Conservation (phyloP, 2,888 invertebrate species). For the Trichopria drosophilae region DNA sequence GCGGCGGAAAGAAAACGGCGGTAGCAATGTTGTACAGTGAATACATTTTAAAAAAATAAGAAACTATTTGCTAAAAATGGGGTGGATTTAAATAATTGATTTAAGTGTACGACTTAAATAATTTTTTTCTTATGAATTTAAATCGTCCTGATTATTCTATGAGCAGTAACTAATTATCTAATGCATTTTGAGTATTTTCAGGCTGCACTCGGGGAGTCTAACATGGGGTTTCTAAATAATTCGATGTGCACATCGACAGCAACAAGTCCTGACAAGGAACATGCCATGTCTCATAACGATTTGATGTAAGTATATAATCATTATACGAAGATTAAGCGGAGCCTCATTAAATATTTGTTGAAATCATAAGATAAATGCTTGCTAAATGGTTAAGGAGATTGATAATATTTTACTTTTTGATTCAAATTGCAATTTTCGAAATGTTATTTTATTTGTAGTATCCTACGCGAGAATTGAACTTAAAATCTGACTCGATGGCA, state of each 20-base stretch:
- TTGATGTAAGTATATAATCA: conserved; percentile 49
- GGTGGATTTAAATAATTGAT: not conserved
- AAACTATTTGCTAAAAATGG: not conserved
- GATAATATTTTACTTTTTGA: not conserved
- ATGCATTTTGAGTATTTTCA: conserved; percentile 59
- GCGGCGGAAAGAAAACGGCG: too few relatives aligned
- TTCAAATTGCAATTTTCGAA: too few relatives aligned
- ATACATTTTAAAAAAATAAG: too few relatives aligned
- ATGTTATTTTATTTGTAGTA: too few relatives aligned
- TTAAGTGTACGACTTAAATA: conserved; percentile 6
- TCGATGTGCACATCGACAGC: conserved; percentile 59
- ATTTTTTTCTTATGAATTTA: not conserved
- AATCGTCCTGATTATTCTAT: too few relatives aligned
- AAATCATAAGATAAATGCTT: conserved; percentile 1
- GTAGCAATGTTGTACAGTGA: too few relatives aligned
- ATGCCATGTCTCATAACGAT: conserved; percentile 53
- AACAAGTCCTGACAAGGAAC: conserved; percentile 59
- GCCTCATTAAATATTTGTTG: not conserved
- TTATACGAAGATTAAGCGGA: not conserved
- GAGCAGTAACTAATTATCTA: conserved; percentile 43
- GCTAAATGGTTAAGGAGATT: too few relatives aligned
- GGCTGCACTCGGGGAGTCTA: conserved; percentile 65
- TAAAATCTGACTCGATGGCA: too few relatives aligned
- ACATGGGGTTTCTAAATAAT: conserved; percentile 61
- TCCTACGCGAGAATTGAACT: too few relatives aligned